These are phyloP conservation scores for Neosilurus mollespiculum DNA, from an alignment of 2,797 vertebrate species.

Conservation along the genomic window DNA sequence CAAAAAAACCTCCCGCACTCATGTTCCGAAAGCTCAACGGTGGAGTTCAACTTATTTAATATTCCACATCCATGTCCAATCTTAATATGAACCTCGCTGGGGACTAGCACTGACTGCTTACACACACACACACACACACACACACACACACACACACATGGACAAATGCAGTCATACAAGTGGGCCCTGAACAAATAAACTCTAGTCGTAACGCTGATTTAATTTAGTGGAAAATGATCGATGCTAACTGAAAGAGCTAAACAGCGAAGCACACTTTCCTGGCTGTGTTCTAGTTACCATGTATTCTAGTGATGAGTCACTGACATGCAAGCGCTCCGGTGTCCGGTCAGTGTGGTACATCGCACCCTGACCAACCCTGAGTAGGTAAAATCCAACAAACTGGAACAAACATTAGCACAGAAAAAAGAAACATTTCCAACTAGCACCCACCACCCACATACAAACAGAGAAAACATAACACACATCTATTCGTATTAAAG, in stretches of 20 bases:
- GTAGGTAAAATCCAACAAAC: not conserved
- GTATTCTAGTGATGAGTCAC: not conserved
- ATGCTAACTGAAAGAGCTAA: not conserved
- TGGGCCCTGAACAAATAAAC: slow-evolving; percentile 26
- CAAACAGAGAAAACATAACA: not conserved
- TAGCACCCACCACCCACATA: not conserved
- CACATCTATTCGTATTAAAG: no score
- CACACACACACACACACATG: slow-evolving; percentile 3
- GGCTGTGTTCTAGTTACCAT: not conserved
- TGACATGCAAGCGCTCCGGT: not conserved
- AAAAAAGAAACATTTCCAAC: not conserved
- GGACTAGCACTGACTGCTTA: not conserved
- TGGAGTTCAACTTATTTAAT: slow-evolving; percentile 27
- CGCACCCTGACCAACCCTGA: not conserved
- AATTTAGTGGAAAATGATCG: slow-evolving; percentile 1
- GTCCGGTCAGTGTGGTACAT: not conserved
- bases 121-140: not conserved
- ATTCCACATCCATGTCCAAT: slow-evolving; percentile 26
- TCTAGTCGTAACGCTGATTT: not conserved
- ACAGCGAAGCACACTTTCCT: not conserved
- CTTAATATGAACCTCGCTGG: slow-evolving; percentile 18
- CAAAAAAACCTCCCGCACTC: not conserved
- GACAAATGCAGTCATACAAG: slow-evolving; percentile 5
- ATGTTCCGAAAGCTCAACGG: not conserved
- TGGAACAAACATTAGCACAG: not conserved